Base-by-base conservation (phyloP, 2,113 vertebrate species). In the Ptychochromis oligacanthus region DNA sequence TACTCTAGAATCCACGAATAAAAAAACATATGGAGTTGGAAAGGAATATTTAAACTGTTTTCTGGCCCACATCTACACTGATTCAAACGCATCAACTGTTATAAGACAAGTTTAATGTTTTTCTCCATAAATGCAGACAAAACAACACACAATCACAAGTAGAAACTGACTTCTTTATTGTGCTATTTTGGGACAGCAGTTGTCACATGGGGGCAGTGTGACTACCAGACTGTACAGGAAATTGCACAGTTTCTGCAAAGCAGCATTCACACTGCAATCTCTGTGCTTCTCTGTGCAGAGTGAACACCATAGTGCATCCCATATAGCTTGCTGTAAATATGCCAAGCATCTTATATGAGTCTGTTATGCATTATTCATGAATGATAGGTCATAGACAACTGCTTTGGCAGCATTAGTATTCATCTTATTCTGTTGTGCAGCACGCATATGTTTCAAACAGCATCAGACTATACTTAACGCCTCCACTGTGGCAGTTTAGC, bases 141-240 rank as follows among this genome's bases (percentile, higher is more conserved):
- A 65, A 57, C 59, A 67, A 3, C 26, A 46, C 59, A 58, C 17
- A 56, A 12, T 20, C 40, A 49, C 64, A 70, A 28, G 15, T 49
- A 20, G 40, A 70, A 70, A 70, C 24, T 7, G 26, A 57, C 20
- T 49, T 5, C 54, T 75, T 54, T 20, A 34, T 62, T 58, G 1
- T 43, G 17, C 4, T 17, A 13, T 22, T 78, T 78, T 40, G 55
- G 59, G 54, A 61, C 34, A 17, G 7, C 12, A 31, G 58, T 18
- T 54, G 80, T 81, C 92, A 90, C 86, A 86, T 67, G 90, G 80
- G 87, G 90, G 86, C 89, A 88, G 87, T 87, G 38, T 80, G 61
- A 82, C 75, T 22, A 20, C 64, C 22, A 49, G 12, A 31, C 77
- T 84, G 52, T 28, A 31, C 60, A 49, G 60, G 49, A 72, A 61